These are phyloP conservation scores for Zaprionus vittiger DNA, from an alignment of 1,140 invertebrate species.

Conservation along the genomic window DNA sequence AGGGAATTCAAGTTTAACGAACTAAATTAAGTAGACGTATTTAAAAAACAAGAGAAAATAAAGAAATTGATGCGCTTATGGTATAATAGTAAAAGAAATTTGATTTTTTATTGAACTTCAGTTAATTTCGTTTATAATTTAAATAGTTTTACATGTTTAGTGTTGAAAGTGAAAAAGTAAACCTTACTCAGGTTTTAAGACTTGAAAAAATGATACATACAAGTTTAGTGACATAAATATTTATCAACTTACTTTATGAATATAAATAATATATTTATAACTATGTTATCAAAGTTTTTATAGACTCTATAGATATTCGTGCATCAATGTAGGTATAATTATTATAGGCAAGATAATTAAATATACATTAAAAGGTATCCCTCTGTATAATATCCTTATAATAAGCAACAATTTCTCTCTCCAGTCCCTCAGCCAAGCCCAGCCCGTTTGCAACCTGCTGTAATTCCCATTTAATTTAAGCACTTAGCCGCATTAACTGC, in stretches of 20 bases:
- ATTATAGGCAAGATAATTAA: background rate
- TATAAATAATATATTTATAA: background rate
- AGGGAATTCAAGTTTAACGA: background rate
- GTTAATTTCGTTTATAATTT: background rate
- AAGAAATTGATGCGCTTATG: background rate
- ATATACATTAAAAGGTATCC: background rate
- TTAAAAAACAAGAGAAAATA: background rate
- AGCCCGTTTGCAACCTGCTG: background rate
- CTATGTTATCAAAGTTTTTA: too few relatives aligned
- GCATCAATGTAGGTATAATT: too few relatives aligned
- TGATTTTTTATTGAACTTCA: background rate
- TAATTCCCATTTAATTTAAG: conserved; percentile 14
- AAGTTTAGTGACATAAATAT: background rate
- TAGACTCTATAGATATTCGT: too few relatives aligned
- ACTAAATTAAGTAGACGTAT: background rate
- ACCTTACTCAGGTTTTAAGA: background rate
- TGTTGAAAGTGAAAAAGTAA: background rate
- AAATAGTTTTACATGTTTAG: background rate
- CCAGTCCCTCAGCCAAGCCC: background rate
- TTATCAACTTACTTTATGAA: background rate
- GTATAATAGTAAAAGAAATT: background rate
- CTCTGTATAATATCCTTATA: background rate
- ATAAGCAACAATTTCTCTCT: background rate
- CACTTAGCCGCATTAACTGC: conserved; percentile 16
- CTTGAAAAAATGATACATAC: background rate